A percentile compares a stretch with the other conserved stretches of the same genome.
Evolutionary conservation across 2,888 invertebrate genomes (phyloP).

Genomic region (Cerastis leucographa): DNA sequence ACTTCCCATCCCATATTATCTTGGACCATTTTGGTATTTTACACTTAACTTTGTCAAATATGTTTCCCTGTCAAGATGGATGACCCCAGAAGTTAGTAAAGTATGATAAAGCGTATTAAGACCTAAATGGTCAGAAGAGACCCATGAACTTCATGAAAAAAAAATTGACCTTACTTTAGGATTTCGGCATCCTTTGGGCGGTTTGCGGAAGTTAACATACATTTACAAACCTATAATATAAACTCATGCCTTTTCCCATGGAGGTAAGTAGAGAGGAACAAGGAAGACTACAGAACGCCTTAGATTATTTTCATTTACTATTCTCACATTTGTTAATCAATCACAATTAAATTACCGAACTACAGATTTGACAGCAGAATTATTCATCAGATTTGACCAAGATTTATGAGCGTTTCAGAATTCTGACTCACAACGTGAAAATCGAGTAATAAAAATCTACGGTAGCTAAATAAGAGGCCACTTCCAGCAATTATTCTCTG

Average conservation of each 20-base stretch:
- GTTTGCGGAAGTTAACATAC: neutral
- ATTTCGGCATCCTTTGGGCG: neutral
- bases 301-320: neutral
- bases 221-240: neutral
- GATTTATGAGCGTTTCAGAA: neutral
- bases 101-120: neutral
- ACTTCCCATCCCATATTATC: conserved; percentile 15
- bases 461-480: neutral
- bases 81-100: conserved; percentile 32
- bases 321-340: neutral
- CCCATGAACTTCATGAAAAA: conserved; percentile 15
- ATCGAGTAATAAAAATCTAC: neutral
- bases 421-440: neutral
- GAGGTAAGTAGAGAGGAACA: neutral
- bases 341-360: neutral
- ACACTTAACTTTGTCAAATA: conserved; percentile 20
- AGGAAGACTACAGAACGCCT: neutral
- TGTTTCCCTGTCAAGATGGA: conserved; percentile 39
- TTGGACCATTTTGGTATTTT: conserved; percentile 1
- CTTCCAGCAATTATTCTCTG: conserved; percentile 15
- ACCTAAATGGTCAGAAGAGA: neutral
- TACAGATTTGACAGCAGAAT: neutral
- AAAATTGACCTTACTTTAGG: neutral
- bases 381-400: neutral
- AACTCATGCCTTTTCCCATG: neutral